Conservation (phyloP, 2,888 invertebrate genomes). For the Melanchra persicariae region DNA sequence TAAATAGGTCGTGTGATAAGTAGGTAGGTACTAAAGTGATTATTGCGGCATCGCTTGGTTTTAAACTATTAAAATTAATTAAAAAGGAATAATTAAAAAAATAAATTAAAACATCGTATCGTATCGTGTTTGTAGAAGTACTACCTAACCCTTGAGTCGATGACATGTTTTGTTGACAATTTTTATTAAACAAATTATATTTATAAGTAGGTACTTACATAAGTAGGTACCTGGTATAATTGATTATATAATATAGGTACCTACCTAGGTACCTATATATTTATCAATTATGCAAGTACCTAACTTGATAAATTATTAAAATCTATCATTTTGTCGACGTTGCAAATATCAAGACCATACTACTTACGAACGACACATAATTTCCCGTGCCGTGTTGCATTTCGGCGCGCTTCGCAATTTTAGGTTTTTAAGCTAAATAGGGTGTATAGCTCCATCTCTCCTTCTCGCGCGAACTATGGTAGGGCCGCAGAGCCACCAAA, state of each 20-base stretch:
- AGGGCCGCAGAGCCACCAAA: too few relatives aligned
- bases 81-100: neutral
- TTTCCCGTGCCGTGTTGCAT: neutral
- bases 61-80: neutral
- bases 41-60: neutral
- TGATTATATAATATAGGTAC: too few relatives aligned
- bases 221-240: too few relatives aligned
- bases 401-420: neutral
- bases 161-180: slow-evolving; percentile 1
- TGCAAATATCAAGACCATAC: slow-evolving; percentile 47
- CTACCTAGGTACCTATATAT: too few relatives aligned
- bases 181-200: too few relatives aligned
- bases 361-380: neutral
- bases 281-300: too few relatives aligned
- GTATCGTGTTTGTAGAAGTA: neutral
- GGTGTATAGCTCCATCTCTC: too few relatives aligned
- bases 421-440: neutral
- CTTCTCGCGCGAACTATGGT: too few relatives aligned
- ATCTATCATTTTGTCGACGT: neutral
- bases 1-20: slow-evolving; percentile 7
- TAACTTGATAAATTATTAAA: neutral
- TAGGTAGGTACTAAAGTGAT: slow-evolving; percentile 44
- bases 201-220: too few relatives aligned
- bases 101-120: neutral
- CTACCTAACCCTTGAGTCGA: neutral